These are phyloP conservation scores for Coenonympha arcania DNA, from an alignment of 2,888 invertebrate genomes.

Conservation along the genomic window DNA sequence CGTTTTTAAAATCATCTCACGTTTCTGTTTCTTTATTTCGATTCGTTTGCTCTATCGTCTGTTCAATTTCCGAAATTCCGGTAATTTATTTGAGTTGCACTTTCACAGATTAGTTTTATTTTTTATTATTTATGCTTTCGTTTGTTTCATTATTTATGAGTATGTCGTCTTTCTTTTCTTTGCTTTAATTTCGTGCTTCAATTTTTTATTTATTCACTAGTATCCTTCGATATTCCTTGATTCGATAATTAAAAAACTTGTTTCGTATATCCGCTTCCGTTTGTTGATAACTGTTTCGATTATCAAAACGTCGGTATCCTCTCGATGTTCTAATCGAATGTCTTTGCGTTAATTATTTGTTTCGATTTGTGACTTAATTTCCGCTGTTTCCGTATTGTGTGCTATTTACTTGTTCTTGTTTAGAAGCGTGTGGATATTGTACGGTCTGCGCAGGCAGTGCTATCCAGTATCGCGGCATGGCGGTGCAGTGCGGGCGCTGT, in stretches of 20 bases:
- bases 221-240: no score
- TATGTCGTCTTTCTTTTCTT: no score
- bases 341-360: background rate
- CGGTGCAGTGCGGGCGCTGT: slow-evolving; percentile 34
- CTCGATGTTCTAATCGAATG: background rate
- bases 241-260: no score
- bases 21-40: background rate
- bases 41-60: background rate
- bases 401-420: no score
- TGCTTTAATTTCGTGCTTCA: no score
- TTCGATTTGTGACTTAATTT: no score
- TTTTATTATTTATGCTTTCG: no score
- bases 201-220: no score
- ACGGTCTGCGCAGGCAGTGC: slow-evolving; percentile 34
- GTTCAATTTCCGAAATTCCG: background rate
- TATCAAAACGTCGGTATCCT: background rate
- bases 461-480: slow-evolving; percentile 21
- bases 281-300: background rate
- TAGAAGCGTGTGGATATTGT: slow-evolving; percentile 36
- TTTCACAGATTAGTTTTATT: background rate
- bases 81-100: background rate
- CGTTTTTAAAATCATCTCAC: background rate
- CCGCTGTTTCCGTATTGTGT: background rate
- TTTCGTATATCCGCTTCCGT: background rate
- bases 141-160: no score